Evolutionary conservation across 2,888 invertebrate genomes (phyloP).

Genomic region (Stegophylla sp.): DNA sequence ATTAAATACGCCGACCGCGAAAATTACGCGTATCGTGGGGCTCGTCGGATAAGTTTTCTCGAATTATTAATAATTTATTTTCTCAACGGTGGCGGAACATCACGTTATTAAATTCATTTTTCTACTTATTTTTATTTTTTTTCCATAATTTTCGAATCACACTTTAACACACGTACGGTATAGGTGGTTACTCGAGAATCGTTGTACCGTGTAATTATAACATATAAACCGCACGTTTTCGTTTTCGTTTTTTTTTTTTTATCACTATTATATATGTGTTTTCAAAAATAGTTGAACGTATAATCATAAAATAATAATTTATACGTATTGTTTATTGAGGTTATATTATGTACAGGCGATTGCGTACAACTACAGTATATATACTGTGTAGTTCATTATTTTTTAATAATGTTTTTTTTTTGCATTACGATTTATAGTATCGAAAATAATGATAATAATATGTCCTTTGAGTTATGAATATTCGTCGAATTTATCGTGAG

Average conservation of each 20-base stretch:
- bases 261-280: neutral
- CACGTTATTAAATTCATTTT: neutral
- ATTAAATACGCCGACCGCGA: neutral
- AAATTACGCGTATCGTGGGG: slow-evolving; percentile 10
- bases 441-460: neutral
- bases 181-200: neutral
- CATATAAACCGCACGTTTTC: slow-evolving; percentile 22
- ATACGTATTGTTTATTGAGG: neutral
- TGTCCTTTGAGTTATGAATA: neutral
- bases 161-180: slow-evolving; percentile 2
- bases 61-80: slow-evolving; percentile 14
- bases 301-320: neutral
- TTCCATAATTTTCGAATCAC: neutral
- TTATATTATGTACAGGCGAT: neutral
- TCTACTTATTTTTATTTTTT: neutral
- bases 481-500: neutral
- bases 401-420: neutral
- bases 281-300: neutral
- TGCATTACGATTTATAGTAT: neutral
- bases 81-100: neutral
- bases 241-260: neutral
- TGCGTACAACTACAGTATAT: neutral
- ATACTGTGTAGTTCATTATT: neutral
- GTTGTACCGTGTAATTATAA: slow-evolving; percentile 12
- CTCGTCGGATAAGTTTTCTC: slow-evolving; percentile 8